Conservation (phyloP, 2,797 vertebrate species). For the Hipposideros larvatus region DNA sequence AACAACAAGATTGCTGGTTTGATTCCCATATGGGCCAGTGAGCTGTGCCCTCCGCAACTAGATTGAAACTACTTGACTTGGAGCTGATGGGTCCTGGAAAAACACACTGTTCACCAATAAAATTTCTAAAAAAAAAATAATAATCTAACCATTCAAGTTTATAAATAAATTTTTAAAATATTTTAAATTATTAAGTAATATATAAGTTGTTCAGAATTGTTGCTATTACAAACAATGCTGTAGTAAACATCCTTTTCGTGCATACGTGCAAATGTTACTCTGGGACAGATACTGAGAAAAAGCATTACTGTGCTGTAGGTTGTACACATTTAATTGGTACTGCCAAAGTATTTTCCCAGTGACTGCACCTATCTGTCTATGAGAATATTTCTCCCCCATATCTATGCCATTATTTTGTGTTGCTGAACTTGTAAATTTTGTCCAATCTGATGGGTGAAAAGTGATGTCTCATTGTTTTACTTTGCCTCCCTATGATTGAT, state of each 20-base stretch:
- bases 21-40: too few relatives aligned
- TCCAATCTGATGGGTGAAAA: not conserved
- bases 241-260: not conserved
- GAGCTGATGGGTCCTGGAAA: too few relatives aligned
- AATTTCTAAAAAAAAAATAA: too few relatives aligned
- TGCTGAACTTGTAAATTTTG: not conserved
- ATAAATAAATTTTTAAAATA: too few relatives aligned
- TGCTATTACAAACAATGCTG: not conserved
- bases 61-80: too few relatives aligned
- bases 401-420: not conserved
- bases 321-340: not conserved
- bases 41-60: too few relatives aligned
- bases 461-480: not conserved
- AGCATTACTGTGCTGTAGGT: not conserved
- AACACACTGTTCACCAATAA: too few relatives aligned
- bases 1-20: too few relatives aligned
- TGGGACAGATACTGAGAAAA: not conserved
- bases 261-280: not conserved
- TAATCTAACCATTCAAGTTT: too few relatives aligned
- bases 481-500: not conserved
- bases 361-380: not conserved
- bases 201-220: not conserved
- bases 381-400: not conserved
- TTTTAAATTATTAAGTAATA: too few relatives aligned
- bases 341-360: not conserved